Evolutionary conservation across 2,113 vertebrate species (phyloP), one percentile per base, ranked within the genome.

Genomic region (Empidonax alnorum): DNA sequence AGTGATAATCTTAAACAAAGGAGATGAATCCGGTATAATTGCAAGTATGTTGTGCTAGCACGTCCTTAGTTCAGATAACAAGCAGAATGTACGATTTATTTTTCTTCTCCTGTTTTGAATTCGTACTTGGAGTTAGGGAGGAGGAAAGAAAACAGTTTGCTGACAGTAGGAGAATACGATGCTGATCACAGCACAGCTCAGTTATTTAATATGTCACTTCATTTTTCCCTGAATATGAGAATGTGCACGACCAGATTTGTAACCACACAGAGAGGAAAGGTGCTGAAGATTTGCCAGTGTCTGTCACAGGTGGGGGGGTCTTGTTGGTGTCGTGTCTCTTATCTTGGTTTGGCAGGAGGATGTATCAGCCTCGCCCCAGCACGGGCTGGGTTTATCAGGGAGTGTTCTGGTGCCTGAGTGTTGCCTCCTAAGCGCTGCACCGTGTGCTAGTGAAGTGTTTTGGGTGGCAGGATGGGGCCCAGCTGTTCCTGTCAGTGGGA

Each of bases 291-390:
- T 79, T 88, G 33, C 18, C 6, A 30, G 35, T 30, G 41, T 55
- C 61, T 76, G 14, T 77, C 4, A 22, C 10, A 63, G 23, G 44
- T 74, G n/a, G 22, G 17, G 13, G 22, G 17, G 13, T 69, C 74
- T 65, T 0, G 0, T 5, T 68, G 77, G 16, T 46, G 56, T 3
- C 7, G 4, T 17, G 10, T 55, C 61, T 93, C 66, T 86, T 93
- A 86, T 84, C 94, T 91, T 52, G 52, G 52, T 66, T 74, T 27
- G n/a, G 69, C 81, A 92, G 89, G 67, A 81, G 68, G 56, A 20
- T 63, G 7, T 83, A 67, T 90, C 71, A 62, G 67, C 44, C 23
- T 33, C 9, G 2, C 59, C 22, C 35, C 44, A 41, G 71, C 16
- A 1, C 1, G 0, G 85, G 21, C 25, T 17, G 5, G 19, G 47